A percentile compares a stretch with the other conserved stretches of the same genome.
Conservation (phyloP, 2,797 vertebrate genomes). For the Oryzias sinensis region DNA sequence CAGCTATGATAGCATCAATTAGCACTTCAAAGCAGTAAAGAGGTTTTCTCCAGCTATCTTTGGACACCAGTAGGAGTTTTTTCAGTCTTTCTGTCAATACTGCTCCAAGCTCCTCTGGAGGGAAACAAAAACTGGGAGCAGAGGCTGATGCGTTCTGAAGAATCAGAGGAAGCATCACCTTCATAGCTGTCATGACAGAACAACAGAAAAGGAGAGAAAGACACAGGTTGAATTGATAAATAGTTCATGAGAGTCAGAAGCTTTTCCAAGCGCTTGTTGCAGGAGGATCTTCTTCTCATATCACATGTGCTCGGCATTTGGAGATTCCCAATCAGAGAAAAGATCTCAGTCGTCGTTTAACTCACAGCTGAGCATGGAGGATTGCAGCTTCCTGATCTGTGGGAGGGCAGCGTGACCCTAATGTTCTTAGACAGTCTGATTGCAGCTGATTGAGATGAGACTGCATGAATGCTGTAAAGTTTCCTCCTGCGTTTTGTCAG, state of each 20-base stretch:
- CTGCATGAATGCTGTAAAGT: slow-evolving; percentile 45
- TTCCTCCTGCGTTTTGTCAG: slow-evolving; percentile 61
- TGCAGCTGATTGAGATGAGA: slow-evolving; percentile 71
- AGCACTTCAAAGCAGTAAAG: slow-evolving; percentile 70
- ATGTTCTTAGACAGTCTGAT: slow-evolving; percentile 55
- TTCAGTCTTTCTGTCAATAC: slow-evolving; percentile 57
- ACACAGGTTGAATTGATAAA: slow-evolving; percentile 28
- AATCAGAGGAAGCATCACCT: slow-evolving; percentile 24
- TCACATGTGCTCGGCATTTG: slow-evolving; percentile 11
- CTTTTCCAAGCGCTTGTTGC: slow-evolving; percentile 17
- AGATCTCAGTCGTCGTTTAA: slow-evolving; percentile 40
- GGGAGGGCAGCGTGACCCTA: slow-evolving; percentile 39
- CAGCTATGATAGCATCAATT: slow-evolving; percentile 65
- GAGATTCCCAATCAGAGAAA: slow-evolving; percentile 24
- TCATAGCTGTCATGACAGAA: slow-evolving; percentile 1
- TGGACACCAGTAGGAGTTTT: slow-evolving; percentile 65
- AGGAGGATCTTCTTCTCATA: slow-evolving; percentile 10
- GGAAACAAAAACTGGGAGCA: slow-evolving; percentile 5
- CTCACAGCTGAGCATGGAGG: slow-evolving; percentile 13
- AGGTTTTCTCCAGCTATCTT: slow-evolving; percentile 68
- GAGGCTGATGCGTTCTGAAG: slow-evolving; percentile 14
- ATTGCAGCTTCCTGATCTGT: slow-evolving; percentile 18
- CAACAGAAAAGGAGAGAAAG: neutral
- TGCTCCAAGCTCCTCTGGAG: slow-evolving; percentile 43
- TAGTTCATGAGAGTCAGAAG: slow-evolving; percentile 34